Evolutionary conservation across 2,113 vertebrate species (phyloP), one percentile per base, ranked within the genome.

Genomic region (Chaetodon trifascialis): DNA sequence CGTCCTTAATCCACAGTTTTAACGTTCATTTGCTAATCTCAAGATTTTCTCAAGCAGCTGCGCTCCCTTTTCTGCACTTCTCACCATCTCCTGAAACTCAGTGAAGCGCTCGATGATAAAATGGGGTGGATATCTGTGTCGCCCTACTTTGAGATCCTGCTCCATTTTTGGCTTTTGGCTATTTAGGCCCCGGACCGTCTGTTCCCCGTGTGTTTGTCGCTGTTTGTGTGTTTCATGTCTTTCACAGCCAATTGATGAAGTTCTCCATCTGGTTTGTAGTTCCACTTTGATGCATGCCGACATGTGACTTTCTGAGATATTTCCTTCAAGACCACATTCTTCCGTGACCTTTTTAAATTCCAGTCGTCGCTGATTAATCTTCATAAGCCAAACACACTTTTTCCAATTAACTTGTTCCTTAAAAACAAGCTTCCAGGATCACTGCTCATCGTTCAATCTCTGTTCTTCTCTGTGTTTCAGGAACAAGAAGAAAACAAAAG

Each of bases 401-500:
- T 23, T 64, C 55, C 25, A 4, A 51, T 65, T 4, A 25, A 19
- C 38, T 49, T 14, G n/a, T 65, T 40, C 25, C 23, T 76, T 52
- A 12, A 44, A 51, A 69, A 49, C 36, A 1, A 5, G 4, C 70
- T 21, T 1, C 4, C n/a, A n/a, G 8, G 11, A 36, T 68, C 6
- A n/a, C 23, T 63, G 5, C 11, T 44, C 23, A 4, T 78, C 34
- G 7, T 54, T 54, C 0, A 52, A 54, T 69, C 54, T 67, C 59
- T 80, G 12, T 54, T 19, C 7, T 64, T 71, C 55, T 84, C n/a
- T 76, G 19, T 76, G 73, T 90, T 85, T 63, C 92, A 99, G 98
- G 98, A 99, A 90, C 98, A 99, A 92, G 98, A 99, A 95, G 98
- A 99, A 95, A 98, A 99, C 80, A 99, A 99, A 96, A 96, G 97